Evolutionary conservation across 2,797 vertebrate species (phyloP).

Genomic region (Rousettus madagascariensis): DNA sequence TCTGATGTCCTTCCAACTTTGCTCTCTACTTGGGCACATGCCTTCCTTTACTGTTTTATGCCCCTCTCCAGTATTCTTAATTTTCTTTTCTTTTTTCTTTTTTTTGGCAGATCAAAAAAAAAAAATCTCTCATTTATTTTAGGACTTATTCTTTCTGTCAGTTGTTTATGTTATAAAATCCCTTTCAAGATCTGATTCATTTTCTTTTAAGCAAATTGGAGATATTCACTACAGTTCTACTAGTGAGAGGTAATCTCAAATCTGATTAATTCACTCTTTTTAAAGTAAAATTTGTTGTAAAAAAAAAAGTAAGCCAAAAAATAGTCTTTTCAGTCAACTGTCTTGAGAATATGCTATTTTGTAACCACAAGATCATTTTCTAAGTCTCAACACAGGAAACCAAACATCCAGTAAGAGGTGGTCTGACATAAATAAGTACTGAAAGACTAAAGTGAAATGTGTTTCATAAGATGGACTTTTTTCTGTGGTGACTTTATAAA

Average conservation of each 20-base stretch:
- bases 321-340: conserved; percentile 41
- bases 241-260: conserved; percentile 35
- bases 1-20: not conserved
- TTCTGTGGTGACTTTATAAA: conserved; percentile 38
- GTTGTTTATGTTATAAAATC: not conserved
- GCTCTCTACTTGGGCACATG: not conserved
- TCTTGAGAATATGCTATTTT: conserved; percentile 64
- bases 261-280: conserved; percentile 51
- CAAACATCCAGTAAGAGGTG: conserved; percentile 40
- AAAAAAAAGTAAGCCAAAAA: conserved; percentile 62
- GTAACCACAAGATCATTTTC: conserved; percentile 61
- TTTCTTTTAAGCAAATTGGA: conserved; percentile 29
- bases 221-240: conserved; percentile 17
- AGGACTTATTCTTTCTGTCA: not conserved
- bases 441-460: conserved; percentile 45
- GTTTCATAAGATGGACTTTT: conserved; percentile 10
- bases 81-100: not conserved
- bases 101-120: not conserved
- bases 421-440: conserved; percentile 49
- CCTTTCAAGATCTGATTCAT: conserved; percentile 11
- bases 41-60: not conserved
- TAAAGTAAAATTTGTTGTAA: conserved; percentile 58
- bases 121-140: not conserved
- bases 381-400: conserved; percentile 52
- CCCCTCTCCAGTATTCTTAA: not conserved